A percentile compares a stretch with the other conserved stretches of the same genome.
Conservation (phyloP, 1,140 invertebrate genomes). For the Diuraphis noxia region DNA sequence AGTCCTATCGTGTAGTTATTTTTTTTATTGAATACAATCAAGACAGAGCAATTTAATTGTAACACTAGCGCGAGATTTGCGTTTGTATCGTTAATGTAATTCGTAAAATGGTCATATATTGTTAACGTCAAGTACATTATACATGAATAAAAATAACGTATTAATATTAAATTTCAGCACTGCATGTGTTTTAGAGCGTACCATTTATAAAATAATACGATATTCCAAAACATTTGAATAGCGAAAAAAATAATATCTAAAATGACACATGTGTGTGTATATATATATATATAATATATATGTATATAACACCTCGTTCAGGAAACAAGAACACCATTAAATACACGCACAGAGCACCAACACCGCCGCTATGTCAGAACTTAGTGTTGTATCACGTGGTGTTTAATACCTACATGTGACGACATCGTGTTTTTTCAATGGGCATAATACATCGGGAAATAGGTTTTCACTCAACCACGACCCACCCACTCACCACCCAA, state of each 20-base stretch:
- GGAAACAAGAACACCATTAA: not conserved
- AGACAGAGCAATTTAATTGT: not conserved
- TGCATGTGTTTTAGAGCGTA: not conserved
- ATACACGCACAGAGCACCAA: not conserved
- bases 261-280: not conserved
- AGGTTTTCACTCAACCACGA: not conserved
- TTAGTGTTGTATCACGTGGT: constrained; percentile 4
- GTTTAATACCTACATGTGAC: constrained; percentile 15
- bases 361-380: not conserved
- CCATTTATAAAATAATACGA: not conserved
- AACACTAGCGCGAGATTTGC: not conserved
- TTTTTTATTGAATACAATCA: not conserved
- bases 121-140: not conserved
- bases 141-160: not conserved
- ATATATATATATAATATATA: not conserved
- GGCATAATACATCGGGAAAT: constrained; percentile 20
- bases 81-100: not conserved
- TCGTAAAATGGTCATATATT: not conserved
- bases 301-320: not conserved
- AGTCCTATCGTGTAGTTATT: not conserved
- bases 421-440: not conserved
- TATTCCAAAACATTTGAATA: not conserved
- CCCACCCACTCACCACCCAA: too few species aligned
- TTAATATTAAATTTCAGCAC: not conserved
- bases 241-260: not conserved